phyloP scores from a whole-genome alignment of 37 sponge, comb jelly and placozoan species.

The Halichondria panicea region DNA sequence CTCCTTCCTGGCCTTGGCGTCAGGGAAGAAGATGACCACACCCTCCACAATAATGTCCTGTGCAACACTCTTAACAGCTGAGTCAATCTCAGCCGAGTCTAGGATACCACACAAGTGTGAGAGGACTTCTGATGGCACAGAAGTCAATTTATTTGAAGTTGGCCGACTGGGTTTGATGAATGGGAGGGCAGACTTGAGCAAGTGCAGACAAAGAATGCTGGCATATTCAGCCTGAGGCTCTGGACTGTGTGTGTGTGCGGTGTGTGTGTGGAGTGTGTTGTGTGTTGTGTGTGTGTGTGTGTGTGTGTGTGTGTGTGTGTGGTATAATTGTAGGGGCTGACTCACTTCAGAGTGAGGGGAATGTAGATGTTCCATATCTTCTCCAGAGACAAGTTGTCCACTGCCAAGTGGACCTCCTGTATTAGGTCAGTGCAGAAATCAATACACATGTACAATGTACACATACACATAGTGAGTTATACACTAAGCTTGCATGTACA shows the following conservation, averaged over 20 bases:
- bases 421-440: too few species aligned
- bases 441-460: not conserved
- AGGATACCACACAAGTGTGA: constrained; percentile 67
- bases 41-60: constrained; percentile 72
- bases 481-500: too few species aligned
- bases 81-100: constrained; percentile 30
- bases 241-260: not conserved
- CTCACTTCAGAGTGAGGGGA: constrained; percentile 53
- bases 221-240: constrained; percentile 1
- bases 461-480: not conserved
- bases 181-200: constrained; percentile 47
- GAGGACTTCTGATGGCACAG: constrained; percentile 53
- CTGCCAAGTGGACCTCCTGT: constrained; percentile 68
- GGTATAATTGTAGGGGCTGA: not conserved
- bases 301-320: not conserved
- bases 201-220: constrained; percentile 40
- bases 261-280: not conserved
- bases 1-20: constrained; percentile 53
- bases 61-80: constrained; percentile 39
- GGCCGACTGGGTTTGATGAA: constrained; percentile 36
- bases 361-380: constrained; percentile 80
- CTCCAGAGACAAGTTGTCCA: constrained; percentile 69
- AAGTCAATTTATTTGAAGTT: not conserved
- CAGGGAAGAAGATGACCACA: constrained; percentile 85
- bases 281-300: not conserved